Base-by-base conservation (phyloP, 2,797 vertebrate genomes). In the Linurgus olivaceus region DNA sequence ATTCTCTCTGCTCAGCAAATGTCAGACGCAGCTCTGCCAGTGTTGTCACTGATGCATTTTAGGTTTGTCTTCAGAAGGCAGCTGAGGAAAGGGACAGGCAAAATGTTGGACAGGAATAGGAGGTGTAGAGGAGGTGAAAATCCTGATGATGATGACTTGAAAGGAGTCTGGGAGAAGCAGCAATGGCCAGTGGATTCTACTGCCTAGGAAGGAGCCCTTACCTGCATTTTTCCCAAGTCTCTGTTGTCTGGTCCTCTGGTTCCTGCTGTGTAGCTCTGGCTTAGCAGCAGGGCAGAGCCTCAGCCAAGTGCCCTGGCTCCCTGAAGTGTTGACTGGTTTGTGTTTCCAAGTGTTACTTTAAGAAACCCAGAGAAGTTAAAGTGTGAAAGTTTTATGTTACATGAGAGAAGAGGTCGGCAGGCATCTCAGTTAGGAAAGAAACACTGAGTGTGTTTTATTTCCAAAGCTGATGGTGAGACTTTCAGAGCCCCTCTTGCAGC, bases 331-430 rank as follows among this genome's bases (percentile, higher is more conserved):
- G 92, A 80, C 84, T 95, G 91, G 68, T 88, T 95, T 94, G 92
- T 83, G 82, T 96, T 95, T 94, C 93, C 79, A 96, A 90, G 95
- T 93, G 96, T 95, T 96, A 75, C 91, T 95, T 90, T 91, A 96
- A 95, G 95, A 96, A 96, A 96, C 54, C 68, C 95, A 96, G 96
- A 96, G 87, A 96, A 96, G 79, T 1, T 62, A 79, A 91, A 94
- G 93, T 90, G 96, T 94, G 91, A 94, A 95, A 86, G 88, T 95
- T 96, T 95, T 96, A 94, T 88, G 90, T 96, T 95, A 93, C 9
- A 7, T 77, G 91, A 88, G 91, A 96, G 85, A 94, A 88, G 90
- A 95, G 93, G 91, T 94, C 90, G 12, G 73, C 91, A 91, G 91
- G 87, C 91, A 91, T 81, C 87, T 91, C 70, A 26, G 73, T 55